Percentiles rank a stretch among this genome's conserved stretches.
These are phyloP conservation scores for Epizoanthus ramosus DNA, from an alignment of 92 coral and sea anemone species.

Conservation along the genomic window DNA sequence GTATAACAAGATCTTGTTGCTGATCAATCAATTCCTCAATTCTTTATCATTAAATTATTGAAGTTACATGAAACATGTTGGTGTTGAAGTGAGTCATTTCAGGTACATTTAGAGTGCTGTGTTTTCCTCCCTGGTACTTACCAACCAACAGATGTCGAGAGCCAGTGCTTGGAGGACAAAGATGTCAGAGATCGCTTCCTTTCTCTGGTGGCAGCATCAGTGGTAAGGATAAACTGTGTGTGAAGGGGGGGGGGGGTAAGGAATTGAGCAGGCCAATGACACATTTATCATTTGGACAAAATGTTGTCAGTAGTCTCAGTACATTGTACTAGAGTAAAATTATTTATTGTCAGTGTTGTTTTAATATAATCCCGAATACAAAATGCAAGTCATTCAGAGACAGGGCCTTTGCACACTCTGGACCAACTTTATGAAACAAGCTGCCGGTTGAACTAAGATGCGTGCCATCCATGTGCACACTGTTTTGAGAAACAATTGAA, in stretches of 20 bases:
- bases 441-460: no score
- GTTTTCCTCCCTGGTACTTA: conserved; percentile 74
- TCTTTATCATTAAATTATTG: conserved; percentile 56
- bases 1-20: conserved; percentile 87
- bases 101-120: conserved; percentile 67
- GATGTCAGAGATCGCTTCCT: conserved; percentile 82
- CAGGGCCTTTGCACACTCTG: no score
- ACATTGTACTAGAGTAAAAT: no score
- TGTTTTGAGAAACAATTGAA: no score
- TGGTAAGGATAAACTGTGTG: conserved; percentile 56
- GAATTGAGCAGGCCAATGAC: neutral
- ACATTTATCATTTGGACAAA: no score
- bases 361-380: no score
- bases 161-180: conserved; percentile 91
- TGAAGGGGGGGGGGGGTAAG: no score
- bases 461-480: no score
- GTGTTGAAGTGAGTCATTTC: conserved; percentile 40
- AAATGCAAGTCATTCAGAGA: no score
- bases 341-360: no score
- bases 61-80: conserved; percentile 45
- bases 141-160: conserved; percentile 97
- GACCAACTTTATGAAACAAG: no score
- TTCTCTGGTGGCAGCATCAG: conserved; percentile 85
- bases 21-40: conserved; percentile 61
- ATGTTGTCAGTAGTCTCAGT: no score